Evolutionary conservation across 2,797 vertebrate genomes (phyloP).

Genomic region (Spea hammondii): DNA sequence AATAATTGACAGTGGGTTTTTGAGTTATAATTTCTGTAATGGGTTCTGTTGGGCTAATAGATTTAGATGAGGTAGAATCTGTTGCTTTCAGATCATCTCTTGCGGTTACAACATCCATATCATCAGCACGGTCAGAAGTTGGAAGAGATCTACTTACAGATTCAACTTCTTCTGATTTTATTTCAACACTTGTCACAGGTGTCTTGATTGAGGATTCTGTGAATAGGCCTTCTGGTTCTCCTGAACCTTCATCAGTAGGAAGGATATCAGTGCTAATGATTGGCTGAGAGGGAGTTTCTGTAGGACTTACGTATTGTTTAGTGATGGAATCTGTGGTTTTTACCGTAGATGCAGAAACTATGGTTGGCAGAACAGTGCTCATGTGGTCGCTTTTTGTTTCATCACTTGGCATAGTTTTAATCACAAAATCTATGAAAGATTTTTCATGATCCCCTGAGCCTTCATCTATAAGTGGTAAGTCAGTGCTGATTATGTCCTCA

Average conservation of each 20-base stretch:
- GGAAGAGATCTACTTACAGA: neutral
- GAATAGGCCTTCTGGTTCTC: neutral
- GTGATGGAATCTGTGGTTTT: neutral
- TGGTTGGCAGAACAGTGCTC: neutral
- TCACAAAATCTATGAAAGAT: neutral
- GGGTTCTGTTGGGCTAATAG: neutral
- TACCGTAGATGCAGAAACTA: neutral
- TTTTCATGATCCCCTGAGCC: slow-evolving; percentile 5
- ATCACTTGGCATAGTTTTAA: neutral
- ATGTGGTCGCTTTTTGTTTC: neutral
- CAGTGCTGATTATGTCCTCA: slow-evolving; percentile 3
- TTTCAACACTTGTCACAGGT: neutral
- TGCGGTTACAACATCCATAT: neutral
- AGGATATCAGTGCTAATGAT: neutral
- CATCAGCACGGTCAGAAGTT: neutral
- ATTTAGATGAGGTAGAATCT: neutral
- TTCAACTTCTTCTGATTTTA: neutral
- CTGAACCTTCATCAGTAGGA: slow-evolving; percentile 11
- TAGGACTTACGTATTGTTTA: neutral
- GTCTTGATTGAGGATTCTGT: neutral
- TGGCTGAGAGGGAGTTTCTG: neutral
- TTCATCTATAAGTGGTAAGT: slow-evolving; percentile 1
- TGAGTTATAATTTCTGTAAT: neutral
- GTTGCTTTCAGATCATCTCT: neutral
- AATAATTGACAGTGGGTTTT: neutral